Base-by-base conservation (phyloP, 2,888 invertebrate genomes). In the Leucoma salicis region DNA sequence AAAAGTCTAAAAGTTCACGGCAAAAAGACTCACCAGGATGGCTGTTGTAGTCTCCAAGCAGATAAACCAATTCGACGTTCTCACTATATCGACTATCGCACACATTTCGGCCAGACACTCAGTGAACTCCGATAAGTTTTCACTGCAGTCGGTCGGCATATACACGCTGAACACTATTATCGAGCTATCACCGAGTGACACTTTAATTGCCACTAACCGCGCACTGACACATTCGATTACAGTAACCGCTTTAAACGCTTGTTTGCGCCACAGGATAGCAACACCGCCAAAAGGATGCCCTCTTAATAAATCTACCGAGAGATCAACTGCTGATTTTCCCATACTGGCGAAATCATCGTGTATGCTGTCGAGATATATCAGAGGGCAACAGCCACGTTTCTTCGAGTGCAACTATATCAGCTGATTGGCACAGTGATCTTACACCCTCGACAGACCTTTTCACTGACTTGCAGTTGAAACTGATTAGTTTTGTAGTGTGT, bases 31-130 rank as follows among this genome's bases (percentile, higher is more conserved):
- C 38, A 29, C 13, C 14, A 12, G 42, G 33, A 18, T 39, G 43
- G n/a, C 34, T 31, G 24, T 43, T 43, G 24, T 33, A 43, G 10
- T 43, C 43, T n/a, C 43, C 43, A 12, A 39, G 18, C 14, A 43
- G 6, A 18, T 24, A 43, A 18, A n/a, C 12, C n/a, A n/a, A n/a
- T n/a, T n/a, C n/a, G n/a, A n/a, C n/a, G n/a, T n/a, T n/a, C n/a
- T n/a, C n/a, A n/a, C n/a, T n/a, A n/a, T n/a, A n/a, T 36, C 16
- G 16, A 21, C 28, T 16, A 12, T 16, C 5, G 29, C 29, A 13
- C 13, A 12, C 11, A 29, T 3, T 4, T 6, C 3, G 3, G 3
- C 29, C 2, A 29, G 13, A 29, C 29, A 29, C 3, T 29, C 29
- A 2, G 29, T 29, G 12, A 29, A 29, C 11, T 29, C 29, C 2